Base-by-base conservation (phyloP, 2,888 invertebrate species). In the Chalcis sispes region DNA sequence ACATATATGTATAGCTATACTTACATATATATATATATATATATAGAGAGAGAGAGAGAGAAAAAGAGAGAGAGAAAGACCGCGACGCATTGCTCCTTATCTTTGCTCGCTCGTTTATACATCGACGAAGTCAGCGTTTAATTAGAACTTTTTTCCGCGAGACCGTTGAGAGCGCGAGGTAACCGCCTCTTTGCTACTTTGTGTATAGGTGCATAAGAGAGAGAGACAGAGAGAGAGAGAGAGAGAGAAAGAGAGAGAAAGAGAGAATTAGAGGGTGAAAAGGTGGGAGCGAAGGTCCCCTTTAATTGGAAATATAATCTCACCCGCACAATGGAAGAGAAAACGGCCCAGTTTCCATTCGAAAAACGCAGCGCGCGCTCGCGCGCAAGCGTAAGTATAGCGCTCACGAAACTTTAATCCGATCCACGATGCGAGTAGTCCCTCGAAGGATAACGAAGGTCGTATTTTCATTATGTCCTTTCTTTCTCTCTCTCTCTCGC, bases 221-320 rank as follows among this genome's bases (percentile, higher is more conserved):
- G 52, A n/a, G 23, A 7, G 29, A 32, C 2, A 20, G 29, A 25
- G 54, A 7, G n/a, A n/a, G n/a, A n/a, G n/a, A n/a, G n/a, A n/a
- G n/a, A n/a, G n/a, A n/a, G n/a, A n/a, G n/a, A n/a, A n/a, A n/a
- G n/a, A n/a, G n/a, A n/a, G n/a, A n/a, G n/a, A n/a, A n/a, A 20
- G 52, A 52, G 25, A 52, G 52, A 54, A 29, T 15, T 8, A 13
- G 10, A 20, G 29, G n/a, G 29, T 48, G 29, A 56, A 15, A 29
- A 20, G 1, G 27, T 13, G 42, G 42, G 42, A 18, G 27, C 13
- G 48, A 15, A 54, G 54, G 46, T 40, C 56, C 56, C 56, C 70
- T 79, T 78, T 79, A 81, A 80, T 80, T 80, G 72, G 77, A 71
- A 79, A 71, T 75, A 77, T 79, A 80, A 79, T 78, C 72, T 79